Evolutionary conservation across 2,113 vertebrate species (phyloP).

Genomic region (Alectura lathami): DNA sequence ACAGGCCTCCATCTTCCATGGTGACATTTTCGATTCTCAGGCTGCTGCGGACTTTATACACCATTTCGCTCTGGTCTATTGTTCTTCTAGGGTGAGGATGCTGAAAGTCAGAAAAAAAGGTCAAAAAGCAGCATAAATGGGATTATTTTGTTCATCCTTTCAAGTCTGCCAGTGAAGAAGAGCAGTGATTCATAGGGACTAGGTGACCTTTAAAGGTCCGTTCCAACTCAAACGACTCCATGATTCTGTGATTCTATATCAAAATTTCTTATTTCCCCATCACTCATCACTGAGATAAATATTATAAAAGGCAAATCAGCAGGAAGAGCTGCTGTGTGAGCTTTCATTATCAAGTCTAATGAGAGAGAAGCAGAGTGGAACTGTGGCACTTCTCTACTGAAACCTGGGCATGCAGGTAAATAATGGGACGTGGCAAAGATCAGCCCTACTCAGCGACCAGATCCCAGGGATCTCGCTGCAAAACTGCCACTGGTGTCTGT

Average conservation of each 20-base stretch:
- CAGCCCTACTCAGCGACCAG: neutral
- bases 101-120: neutral
- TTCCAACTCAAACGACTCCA: too few relatives aligned
- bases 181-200: neutral
- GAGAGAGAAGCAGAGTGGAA: neutral
- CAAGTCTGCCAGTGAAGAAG: neutral
- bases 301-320: neutral
- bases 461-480: neutral
- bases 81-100: conserved; percentile 12
- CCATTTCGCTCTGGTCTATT: fast-evolving
- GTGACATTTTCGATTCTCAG: conserved; percentile 80
- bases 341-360: neutral
- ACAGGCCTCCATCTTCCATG: conserved; percentile 78
- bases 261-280: neutral
- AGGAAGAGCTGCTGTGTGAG: neutral
- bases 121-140: neutral
- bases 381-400: neutral
- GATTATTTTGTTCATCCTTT: neutral
- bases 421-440: neutral
- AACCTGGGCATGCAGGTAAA: neutral
- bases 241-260: too few relatives aligned
- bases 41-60: conserved; percentile 43
- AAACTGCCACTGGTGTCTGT: neutral
- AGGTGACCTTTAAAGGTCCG: too few relatives aligned
- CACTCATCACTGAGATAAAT: neutral